These are phyloP conservation scores for Eupeodes latifasciatus DNA, from an alignment of 2,888 invertebrate genomes.

Conservation along the genomic window DNA sequence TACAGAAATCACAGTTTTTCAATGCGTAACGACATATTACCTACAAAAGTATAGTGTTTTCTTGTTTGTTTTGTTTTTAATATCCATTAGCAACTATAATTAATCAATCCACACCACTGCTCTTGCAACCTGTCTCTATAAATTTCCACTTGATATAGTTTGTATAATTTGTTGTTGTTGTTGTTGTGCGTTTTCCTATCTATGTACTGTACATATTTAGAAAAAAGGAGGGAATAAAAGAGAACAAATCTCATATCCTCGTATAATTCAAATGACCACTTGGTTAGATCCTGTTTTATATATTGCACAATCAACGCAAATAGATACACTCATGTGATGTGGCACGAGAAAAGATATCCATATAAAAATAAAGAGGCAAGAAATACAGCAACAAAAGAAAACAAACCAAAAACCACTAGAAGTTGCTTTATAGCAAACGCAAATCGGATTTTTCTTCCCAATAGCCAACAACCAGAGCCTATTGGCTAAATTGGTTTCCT, in stretches of 20 bases:
- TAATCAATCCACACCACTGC: conserved; percentile 61
- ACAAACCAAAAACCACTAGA: conserved; percentile 23
- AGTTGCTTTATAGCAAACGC: conserved; percentile 44
- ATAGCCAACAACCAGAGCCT: not conserved
- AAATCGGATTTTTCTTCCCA: conserved; percentile 52
- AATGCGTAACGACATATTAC: not conserved
- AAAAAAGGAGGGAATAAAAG: not conserved
- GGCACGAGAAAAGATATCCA: too few relatives aligned
- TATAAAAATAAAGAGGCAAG: too few relatives aligned
- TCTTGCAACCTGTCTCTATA: conserved; percentile 53
- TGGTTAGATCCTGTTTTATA: conserved; percentile 67
- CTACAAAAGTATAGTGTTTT: not conserved
- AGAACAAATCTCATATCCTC: conserved; percentile 23
- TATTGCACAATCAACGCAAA: conserved; percentile 60
- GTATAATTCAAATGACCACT: conserved; percentile 45
- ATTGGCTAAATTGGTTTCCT: conserved; percentile 49
- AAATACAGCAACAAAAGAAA: not conserved
- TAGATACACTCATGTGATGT: not conserved
- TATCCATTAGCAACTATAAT: conserved; percentile 60
- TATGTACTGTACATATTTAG: not conserved
- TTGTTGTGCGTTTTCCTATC: too few relatives aligned
- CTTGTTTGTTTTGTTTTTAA: conserved; percentile 32
- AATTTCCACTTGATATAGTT: conserved; percentile 18
- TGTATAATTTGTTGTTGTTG: not conserved
- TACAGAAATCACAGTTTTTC: not conserved